Evolutionary conservation across 2,797 vertebrate species (phyloP).

Genomic region (Lutjanus campechanus): DNA sequence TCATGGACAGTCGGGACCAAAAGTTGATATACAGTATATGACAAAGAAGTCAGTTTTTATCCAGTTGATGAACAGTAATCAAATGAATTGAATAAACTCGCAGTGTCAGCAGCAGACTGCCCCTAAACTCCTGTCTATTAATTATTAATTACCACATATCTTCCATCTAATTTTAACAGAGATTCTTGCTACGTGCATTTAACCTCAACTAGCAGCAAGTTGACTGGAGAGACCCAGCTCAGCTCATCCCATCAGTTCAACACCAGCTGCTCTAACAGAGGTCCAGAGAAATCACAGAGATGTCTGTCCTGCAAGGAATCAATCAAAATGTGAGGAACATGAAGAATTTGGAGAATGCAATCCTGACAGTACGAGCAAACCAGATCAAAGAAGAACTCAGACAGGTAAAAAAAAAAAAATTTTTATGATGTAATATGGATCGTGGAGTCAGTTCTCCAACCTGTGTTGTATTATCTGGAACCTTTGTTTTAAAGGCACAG

Average conservation of each 20-base stretch:
- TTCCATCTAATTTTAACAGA: neutral
- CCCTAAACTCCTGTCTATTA: slow-evolving; percentile 26
- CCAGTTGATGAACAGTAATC: neutral
- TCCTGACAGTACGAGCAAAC: slow-evolving; percentile 33
- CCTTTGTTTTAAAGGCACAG: neutral
- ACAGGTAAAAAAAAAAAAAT: slow-evolving; percentile 67
- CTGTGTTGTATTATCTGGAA: neutral
- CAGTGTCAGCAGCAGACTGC: neutral
- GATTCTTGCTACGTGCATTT: no score
- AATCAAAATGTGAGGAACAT: slow-evolving; percentile 38
- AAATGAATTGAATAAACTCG: neutral
- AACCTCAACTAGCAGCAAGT: neutral
- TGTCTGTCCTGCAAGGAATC: slow-evolving; percentile 60
- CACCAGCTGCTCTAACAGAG: neutral
- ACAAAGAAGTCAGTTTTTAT: neutral
- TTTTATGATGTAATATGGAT: no score
- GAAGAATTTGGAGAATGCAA: slow-evolving; percentile 8
- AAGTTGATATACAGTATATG: slow-evolving; percentile 18
- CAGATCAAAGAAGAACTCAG: slow-evolving; percentile 73
- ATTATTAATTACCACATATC: slow-evolving; percentile 29
- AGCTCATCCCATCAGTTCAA: neutral
- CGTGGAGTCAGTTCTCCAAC: neutral
- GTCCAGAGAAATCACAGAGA: slow-evolving; percentile 20
- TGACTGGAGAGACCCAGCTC: neutral
- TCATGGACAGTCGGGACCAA: neutral